Evolutionary conservation across 1,140 invertebrate species (phyloP), one percentile per base, ranked within the genome.

Genomic region (Brachionus rotundiformis): DNA sequence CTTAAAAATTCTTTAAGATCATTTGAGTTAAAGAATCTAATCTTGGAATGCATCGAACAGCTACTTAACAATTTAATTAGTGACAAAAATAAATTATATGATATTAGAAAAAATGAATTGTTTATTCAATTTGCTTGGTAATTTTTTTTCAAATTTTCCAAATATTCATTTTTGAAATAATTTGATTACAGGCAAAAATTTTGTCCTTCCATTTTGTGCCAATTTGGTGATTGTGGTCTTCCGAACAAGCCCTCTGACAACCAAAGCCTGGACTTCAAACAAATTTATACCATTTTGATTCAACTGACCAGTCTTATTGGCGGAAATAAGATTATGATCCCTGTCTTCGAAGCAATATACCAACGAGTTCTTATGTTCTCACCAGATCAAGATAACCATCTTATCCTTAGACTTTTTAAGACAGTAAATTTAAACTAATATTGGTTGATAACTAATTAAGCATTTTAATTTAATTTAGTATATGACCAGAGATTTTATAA

Each of bases 81-180:
- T 23, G 76, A 79, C 54, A 79, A 59, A 19, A 47, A 63, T 31
- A 19, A 16, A 23, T 36, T 63, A 59, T 33, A 59, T 79, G 47
- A 31, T 31, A 63, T 39, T 59, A 19, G 76, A 2, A 54, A 63
- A 19, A 79, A 59, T 59, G 54, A 79, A 33, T 11, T 16, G 6
- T 63, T 79, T 39, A 79, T 79, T 39, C 47, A 79, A 27, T 63
- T 79, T 59, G 31, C 76, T 8, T 79, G 76, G 76, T 79, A 79
- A 23, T 31, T 77, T 31, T 47, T 33, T 25, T 13, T 7, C 7
- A 59, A 36, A 8, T 19, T 47, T 77, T 36, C 0, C 5, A 59
- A 19, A 13, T 7, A 39, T 59, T n/a, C 25, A 13, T 63, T 54
- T 59, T 59, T 54, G 13, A 19, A 19, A 3, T 54, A 33, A 33